Evolutionary conservation across 2,888 invertebrate species (phyloP), one percentile per base, ranked within the genome.

Genomic region (Eupithecia abbreviata): DNA sequence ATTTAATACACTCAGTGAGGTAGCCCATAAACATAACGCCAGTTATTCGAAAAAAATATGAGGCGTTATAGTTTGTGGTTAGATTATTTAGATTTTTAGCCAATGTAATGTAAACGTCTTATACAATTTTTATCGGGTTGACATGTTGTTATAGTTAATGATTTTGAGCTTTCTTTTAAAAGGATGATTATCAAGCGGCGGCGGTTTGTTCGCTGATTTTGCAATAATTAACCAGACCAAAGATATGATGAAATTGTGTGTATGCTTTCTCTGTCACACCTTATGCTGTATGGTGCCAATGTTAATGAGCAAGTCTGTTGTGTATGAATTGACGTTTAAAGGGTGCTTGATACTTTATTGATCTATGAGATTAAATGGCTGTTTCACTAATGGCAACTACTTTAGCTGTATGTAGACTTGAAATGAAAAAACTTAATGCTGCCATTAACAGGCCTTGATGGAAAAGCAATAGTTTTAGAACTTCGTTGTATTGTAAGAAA

Each of bases 221-320:
- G 88, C 89, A 89, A 90, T 90, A 89, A 89, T 84, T 89, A 88
- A 87, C 85, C 89, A 91, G 90, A 92, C 93, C 93, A 93, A 93
- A 93, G 93, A 93, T 89, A 89, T 77, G 80, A 82, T 83, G 82
- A 87, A 89, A 88, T 87, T 86, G 88, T 83, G 79, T 79, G 85
- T 90, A 85, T 87, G 86, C 88, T 88, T 87, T 87, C 85, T 81
- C 84, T 85, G 84, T 83, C 73, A 83, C 80, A 80, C 84, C 83
- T 86, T 85, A 87, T 90, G 87, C 88, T 89, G 87, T 86, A 87
- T 84, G 90, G 91, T 91, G 91, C 91, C 91, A 91, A 90, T 84
- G 84, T 88, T 85, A 84, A 80, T 84, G 77, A 84, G 80, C 82
- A 82, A 82, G 78, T 88, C 83, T 84, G 78, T 79, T 83, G 81